A percentile compares a stretch with the other conserved stretches of the same genome.
phyloP scores from a whole-genome alignment of 2,797 vertebrate species.

The Phalloptychus januarius region DNA sequence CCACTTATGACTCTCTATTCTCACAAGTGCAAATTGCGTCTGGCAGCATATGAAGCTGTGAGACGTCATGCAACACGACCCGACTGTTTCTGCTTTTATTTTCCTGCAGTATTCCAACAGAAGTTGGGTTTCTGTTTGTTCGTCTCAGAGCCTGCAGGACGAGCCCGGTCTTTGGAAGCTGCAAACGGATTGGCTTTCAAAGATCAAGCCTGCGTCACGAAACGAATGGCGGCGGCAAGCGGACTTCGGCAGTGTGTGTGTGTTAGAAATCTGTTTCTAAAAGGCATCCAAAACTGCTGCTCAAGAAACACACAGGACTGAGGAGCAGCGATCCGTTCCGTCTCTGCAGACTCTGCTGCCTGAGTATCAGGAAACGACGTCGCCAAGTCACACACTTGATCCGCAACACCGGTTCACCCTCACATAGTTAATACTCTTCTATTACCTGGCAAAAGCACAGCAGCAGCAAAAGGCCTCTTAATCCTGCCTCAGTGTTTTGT shows the following conservation, averaged over 20 bases:
- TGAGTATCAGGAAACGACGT: not conserved
- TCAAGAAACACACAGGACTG: not conserved
- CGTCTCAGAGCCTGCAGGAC: not conserved
- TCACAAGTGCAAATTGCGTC: not conserved
- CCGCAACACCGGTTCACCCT: not conserved
- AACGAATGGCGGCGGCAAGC: not conserved
- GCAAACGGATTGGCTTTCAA: not conserved
- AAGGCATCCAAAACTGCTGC: not conserved
- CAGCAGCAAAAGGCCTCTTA: not conserved
- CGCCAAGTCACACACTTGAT: not conserved
- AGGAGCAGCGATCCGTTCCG: not conserved
- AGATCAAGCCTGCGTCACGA: not conserved
- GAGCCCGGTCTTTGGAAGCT: not conserved
- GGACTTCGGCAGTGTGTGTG: not conserved
- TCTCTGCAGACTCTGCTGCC: not conserved
- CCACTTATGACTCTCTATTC: not conserved
- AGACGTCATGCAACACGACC: not conserved
- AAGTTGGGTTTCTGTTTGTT: not conserved
- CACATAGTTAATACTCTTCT: not conserved
- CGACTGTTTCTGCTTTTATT: not conserved
- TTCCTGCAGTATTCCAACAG: not conserved
- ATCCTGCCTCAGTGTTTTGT: not conserved
- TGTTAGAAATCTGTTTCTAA: not conserved
- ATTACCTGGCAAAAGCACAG: not conserved
- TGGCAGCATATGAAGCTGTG: not conserved